phyloP scores from a whole-genome alignment of 2,888 invertebrate species.

The Cerceris ruficornis region DNA sequence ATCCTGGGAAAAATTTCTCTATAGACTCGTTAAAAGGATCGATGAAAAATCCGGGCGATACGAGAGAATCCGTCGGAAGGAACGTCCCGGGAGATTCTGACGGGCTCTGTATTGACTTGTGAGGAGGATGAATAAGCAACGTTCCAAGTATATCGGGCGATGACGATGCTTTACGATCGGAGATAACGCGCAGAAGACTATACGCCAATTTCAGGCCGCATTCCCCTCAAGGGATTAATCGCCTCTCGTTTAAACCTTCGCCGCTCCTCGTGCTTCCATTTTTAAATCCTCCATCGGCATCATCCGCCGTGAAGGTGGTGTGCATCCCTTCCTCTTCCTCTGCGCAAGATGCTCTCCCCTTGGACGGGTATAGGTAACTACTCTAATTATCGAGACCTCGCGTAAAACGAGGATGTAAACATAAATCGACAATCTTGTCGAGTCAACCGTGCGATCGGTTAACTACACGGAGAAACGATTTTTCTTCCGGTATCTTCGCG shows the following conservation, averaged over 20 bases:
- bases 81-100: conserved; percentile 1
- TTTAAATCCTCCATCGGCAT: conserved; percentile 63
- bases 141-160: conserved; percentile 62
- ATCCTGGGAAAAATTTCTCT: no score
- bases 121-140: conserved; percentile 63
- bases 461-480: conserved; percentile 61
- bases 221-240: conserved; percentile 66
- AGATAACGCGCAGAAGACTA: conserved; percentile 66
- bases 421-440: conserved; percentile 67
- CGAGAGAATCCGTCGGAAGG: conserved; percentile 8
- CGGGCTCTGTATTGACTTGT: conserved; percentile 58
- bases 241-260: conserved; percentile 67
- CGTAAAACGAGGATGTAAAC: conserved; percentile 70
- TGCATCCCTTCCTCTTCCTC: conserved; percentile 14
- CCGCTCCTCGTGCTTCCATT: conserved; percentile 64
- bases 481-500: conserved; percentile 55
- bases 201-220: conserved; percentile 66
- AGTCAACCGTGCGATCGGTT: conserved; percentile 59
- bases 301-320: conserved; percentile 34
- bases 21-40: background rate
- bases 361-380: conserved; percentile 57
- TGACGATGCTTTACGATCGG: conserved; percentile 68
- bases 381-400: conserved; percentile 69
- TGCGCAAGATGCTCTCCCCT: conserved; percentile 12
- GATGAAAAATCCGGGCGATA: conserved; percentile 2